Percentiles rank a stretch among this genome's conserved stretches.
phyloP scores from a whole-genome alignment of 2,113 vertebrate genomes.

The Pygathrix nemaeus region DNA sequence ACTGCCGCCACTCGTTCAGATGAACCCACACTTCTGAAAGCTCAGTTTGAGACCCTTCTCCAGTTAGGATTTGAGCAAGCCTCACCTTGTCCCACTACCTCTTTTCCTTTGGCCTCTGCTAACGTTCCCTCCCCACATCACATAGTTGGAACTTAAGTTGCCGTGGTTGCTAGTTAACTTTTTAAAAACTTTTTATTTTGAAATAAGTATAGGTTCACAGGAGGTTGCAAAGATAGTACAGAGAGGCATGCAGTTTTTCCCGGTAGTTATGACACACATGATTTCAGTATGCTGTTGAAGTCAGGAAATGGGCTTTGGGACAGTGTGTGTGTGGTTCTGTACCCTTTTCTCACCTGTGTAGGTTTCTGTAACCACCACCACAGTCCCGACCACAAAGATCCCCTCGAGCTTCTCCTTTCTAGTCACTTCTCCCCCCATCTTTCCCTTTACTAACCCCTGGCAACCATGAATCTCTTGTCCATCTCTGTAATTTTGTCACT shows the following conservation, averaged over 20 bases:
- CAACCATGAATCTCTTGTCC: background rate
- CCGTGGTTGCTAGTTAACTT: background rate
- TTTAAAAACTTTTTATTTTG: background rate
- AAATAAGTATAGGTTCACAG: constrained; percentile 7
- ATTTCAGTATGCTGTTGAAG: background rate
- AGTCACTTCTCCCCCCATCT: no score
- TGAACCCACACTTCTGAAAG: background rate
- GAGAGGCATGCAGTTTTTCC: background rate
- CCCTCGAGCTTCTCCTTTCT: background rate
- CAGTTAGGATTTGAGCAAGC: background rate
- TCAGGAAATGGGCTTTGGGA: background rate
- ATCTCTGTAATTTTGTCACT: background rate
- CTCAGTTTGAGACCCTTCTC: background rate
- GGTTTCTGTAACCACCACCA: background rate
- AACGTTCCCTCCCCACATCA: background rate
- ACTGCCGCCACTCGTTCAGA: background rate
- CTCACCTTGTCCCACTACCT: background rate
- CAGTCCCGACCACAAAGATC: background rate
- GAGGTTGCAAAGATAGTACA: background rate
- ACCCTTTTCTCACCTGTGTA: background rate
- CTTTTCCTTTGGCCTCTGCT: background rate
- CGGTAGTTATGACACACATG: background rate
- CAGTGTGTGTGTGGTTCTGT: background rate
- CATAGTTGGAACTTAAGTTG: background rate
- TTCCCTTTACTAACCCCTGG: background rate